A percentile compares a stretch with the other conserved stretches of the same genome.
phyloP scores from a whole-genome alignment of 1,140 invertebrate species.

The Lanistes nyassanus region DNA sequence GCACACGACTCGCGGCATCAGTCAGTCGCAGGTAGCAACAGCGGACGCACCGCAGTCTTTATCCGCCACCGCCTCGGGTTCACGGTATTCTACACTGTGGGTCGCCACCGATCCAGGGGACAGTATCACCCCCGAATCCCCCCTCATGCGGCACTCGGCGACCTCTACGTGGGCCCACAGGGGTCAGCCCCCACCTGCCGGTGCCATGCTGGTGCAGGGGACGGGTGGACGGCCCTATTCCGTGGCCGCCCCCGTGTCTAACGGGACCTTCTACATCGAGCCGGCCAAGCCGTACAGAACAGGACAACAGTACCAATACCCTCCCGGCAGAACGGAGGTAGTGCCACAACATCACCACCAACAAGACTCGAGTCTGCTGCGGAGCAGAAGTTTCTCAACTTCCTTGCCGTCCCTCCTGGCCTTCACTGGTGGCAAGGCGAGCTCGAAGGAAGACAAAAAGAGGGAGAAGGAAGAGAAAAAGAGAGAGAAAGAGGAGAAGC shows the following conservation, averaged over 20 bases:
- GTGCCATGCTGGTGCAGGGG: not conserved
- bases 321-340: not conserved
- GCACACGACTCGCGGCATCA: too few relatives aligned
- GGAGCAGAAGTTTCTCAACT: constrained; percentile 44
- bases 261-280: not conserved
- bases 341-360: not conserved
- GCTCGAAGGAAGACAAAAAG: constrained; percentile 46
- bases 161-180: constrained; percentile 6
- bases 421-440: too few relatives aligned
- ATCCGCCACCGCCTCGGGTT: too few relatives aligned
- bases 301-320: not conserved
- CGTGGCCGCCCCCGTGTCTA: not conserved
- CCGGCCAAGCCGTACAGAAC: not conserved
- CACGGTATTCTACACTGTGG: not conserved
- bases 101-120: not conserved
- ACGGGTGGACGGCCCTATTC: not conserved
- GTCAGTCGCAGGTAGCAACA: too few relatives aligned
- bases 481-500: constrained; percentile 50
- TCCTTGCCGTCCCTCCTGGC: constrained; percentile 52
- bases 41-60: too few relatives aligned
- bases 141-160: constrained; percentile 8
- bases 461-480: constrained; percentile 54
- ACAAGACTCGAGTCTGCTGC: constrained; percentile 21
- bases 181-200: not conserved
- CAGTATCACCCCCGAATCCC: not conserved